Base-by-base conservation (phyloP, 2,888 invertebrate species). In the Cryptus armator region DNA sequence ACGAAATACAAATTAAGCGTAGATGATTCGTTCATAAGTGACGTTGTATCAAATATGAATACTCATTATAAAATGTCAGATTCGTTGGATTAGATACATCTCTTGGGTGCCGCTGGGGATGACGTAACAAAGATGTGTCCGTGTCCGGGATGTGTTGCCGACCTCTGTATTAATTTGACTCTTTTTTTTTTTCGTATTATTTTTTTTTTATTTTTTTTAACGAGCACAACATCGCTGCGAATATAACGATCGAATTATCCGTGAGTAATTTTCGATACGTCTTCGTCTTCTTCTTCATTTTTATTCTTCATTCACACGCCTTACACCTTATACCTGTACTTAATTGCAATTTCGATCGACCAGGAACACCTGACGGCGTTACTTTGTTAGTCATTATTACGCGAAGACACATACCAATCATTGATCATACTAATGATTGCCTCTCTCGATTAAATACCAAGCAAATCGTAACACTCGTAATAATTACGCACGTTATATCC, bases 11-110 rank as follows among this genome's bases (percentile, higher is more conserved):
- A 67, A 44, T 43, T 53, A 19, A 16, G 12, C 19, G 14, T 43
- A 10, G 19, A 71, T 56, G 56, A 72, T 43, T 56, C 12, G 56
- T 24, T 19, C 10, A 10, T 56, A 24, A 19, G 24, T 12, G 56
- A 19, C 19, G 24, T 56, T 56, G 56, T 56, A 19, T 56, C 56
- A 24, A 19, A 24, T 24, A 37, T 9, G 14, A 1, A 37, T 37
- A 29, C 51, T 71, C 62, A 71, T 79, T 79, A 71, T 48, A 51
- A 79, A 71, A 79, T 79, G 64, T 79, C 71, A 71, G 79, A 70
- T 24, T 56, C 19, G 16, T 59, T 37, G 46, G 19, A 37, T 62
- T 29, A 29, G 14, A 71, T 68, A 12, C 48, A 24, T 51, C 29
- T 51, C 51, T 51, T n/a, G 14, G 12, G 29, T 37, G 32, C 51